phyloP scores from a whole-genome alignment of 64 coral and sea anemone species.

The Catalaphyllia jardinei region DNA sequence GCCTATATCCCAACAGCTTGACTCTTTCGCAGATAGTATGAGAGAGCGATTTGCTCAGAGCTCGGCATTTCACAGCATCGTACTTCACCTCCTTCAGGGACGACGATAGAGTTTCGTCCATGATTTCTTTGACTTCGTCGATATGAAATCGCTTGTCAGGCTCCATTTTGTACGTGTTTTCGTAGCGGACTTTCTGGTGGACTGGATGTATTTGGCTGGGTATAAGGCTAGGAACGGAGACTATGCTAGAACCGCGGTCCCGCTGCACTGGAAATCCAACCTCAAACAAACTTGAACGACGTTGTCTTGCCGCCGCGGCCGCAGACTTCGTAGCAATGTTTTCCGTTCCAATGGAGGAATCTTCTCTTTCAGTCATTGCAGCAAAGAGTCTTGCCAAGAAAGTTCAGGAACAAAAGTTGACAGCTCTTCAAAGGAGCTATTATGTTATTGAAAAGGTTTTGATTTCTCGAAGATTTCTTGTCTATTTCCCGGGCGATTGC shows the following conservation, averaged over 20 bases:
- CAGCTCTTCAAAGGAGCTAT: neutral
- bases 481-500: no score
- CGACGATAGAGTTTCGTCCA: slow-evolving; percentile 76
- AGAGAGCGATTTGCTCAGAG: slow-evolving; percentile 73
- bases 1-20: slow-evolving; percentile 80
- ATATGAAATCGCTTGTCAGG: slow-evolving; percentile 88
- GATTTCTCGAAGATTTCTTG: no score
- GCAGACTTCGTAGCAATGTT: neutral
- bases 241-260: slow-evolving; percentile 87
- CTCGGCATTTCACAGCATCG: slow-evolving; percentile 64
- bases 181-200: slow-evolving; percentile 75
- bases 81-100: slow-evolving; percentile 80
- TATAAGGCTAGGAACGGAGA: slow-evolving; percentile 79
- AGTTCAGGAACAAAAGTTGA: neutral
- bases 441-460: no score
- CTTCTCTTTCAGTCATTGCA: neutral
- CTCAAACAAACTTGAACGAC: slow-evolving; percentile 92
- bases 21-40: slow-evolving; percentile 92
- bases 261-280: slow-evolving; percentile 86
- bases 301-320: neutral
- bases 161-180: slow-evolving; percentile 99
- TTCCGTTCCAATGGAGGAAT: neutral
- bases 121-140: slow-evolving; percentile 86
- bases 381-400: neutral
- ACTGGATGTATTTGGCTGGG: slow-evolving; percentile 68